Percentiles rank a stretch among this genome's conserved stretches.
These are phyloP conservation scores for Procambarus virginalis DNA, from an alignment of 1,140 invertebrate genomes.

Conservation along the genomic window DNA sequence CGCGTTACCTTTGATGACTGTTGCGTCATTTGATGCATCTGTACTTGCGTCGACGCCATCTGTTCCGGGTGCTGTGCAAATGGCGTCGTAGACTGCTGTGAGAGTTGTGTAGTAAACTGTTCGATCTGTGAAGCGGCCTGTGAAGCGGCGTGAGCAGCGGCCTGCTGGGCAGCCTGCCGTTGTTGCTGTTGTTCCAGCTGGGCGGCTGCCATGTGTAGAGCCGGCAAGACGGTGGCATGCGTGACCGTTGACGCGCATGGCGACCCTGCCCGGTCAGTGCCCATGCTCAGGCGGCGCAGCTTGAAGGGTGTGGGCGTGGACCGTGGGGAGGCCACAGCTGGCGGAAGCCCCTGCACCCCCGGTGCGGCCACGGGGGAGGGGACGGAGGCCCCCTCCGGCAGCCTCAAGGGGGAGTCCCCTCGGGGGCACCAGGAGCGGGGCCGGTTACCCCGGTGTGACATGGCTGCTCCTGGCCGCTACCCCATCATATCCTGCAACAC, in stretches of 20 bases:
- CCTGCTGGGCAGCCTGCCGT: conserved; percentile 34
- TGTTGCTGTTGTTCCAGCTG: conserved; percentile 47
- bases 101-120: conserved; percentile 17
- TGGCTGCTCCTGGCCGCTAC: conserved; percentile 2
- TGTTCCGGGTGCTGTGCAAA: background rate
- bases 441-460: conserved; percentile 48
- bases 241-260: conserved; percentile 22
- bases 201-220: conserved; percentile 27
- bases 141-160: conserved; percentile 5
- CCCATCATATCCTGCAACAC: conserved; percentile 28
- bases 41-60: background rate
- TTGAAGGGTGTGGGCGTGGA: conserved; percentile 66
- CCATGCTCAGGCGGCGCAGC: conserved; percentile 54
- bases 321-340: conserved; percentile 52
- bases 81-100: background rate
- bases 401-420: conserved; percentile 56
- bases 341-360: conserved; percentile 53
- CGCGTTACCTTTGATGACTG: background rate
- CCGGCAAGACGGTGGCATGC: conserved; percentile 41
- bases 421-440: conserved; percentile 62
- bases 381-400: conserved; percentile 35
- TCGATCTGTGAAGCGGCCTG: conserved; percentile 26
- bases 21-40: background rate
- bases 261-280: conserved; percentile 31
- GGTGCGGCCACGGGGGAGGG: conserved; percentile 58